Evolutionary conservation across 35 echinoderm and acorn worm species (phyloP).

Genomic region (Heliocidaris tuberculata): DNA sequence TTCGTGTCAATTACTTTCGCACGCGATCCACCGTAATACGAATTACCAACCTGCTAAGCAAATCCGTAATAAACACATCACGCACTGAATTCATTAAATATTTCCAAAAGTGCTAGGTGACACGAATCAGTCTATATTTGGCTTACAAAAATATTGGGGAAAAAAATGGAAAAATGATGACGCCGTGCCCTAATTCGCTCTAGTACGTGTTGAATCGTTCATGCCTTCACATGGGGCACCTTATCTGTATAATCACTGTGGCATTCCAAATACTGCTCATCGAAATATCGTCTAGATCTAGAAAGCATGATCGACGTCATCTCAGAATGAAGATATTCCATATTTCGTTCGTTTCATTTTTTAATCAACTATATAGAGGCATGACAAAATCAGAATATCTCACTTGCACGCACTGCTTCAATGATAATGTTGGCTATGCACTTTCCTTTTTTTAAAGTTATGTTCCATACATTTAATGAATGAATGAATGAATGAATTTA

Average conservation of each 20-base stretch:
- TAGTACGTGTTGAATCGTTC: neutral
- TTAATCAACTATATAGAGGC: no score
- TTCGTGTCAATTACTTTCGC: slow-evolving; percentile 3
- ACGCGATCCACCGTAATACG: neutral
- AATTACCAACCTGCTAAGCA: neutral
- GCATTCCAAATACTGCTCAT: neutral
- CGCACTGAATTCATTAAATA: neutral
- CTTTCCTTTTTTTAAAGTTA: no score
- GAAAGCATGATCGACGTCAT: no score
- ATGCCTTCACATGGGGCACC: neutral
- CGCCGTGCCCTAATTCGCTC: neutral
- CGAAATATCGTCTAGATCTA: no score
- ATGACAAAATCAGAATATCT: no score
- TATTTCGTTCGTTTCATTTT: no score
- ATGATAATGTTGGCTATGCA: no score
- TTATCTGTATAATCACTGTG: neutral
- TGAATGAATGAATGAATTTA: no score
- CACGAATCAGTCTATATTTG: neutral
- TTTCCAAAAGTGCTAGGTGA: neutral
- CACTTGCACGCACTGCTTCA: no score
- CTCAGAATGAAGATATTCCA: no score
- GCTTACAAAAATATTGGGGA: neutral
- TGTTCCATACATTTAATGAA: no score
- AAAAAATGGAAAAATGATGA: neutral
- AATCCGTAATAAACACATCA: neutral